Conservation (phyloP, 2,113 vertebrate species). For the Carassius carassius region DNA sequence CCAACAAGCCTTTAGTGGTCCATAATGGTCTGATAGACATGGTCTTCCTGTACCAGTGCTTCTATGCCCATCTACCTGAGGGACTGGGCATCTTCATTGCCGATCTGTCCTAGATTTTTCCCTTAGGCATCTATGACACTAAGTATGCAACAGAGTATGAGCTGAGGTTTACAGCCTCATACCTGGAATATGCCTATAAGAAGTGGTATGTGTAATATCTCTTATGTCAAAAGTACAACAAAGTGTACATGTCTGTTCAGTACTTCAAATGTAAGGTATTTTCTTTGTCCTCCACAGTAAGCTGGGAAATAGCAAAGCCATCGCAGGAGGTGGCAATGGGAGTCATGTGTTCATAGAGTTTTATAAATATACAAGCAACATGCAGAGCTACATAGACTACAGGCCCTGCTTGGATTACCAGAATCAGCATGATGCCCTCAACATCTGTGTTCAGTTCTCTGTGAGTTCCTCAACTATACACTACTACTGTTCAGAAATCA, state of each 20-base stretch:
- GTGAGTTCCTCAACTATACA: constrained; percentile 69
- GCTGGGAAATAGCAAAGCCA: constrained; percentile 78
- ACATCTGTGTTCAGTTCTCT: constrained; percentile 81
- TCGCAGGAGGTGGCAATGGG: constrained; percentile 59
- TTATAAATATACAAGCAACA: constrained; percentile 74
- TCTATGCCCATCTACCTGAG: constrained; percentile 92
- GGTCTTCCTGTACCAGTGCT: constrained; percentile 93
- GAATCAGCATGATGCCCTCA: constrained; percentile 16
- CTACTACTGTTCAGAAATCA: no score
- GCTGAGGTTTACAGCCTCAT: constrained; percentile 87
- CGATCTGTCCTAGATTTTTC: constrained; percentile 94
- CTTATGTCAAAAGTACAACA: not conserved
- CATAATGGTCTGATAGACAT: constrained; percentile 96
- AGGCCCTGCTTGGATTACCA: constrained; percentile 69
- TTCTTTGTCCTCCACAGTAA: constrained; percentile 73
- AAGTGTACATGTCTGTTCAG: not conserved
- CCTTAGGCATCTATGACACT: constrained; percentile 92
- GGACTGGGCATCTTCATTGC: constrained; percentile 87
- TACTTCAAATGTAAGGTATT: not conserved
- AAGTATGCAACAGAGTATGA: constrained; percentile 93
- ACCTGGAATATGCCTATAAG: constrained; percentile 94
- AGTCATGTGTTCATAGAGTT: constrained; percentile 79
- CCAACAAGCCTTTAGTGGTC: constrained; percentile 87
- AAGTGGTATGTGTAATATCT: constrained; percentile 81
- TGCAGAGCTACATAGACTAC: constrained; percentile 81